Percentiles rank a stretch among this genome's conserved stretches.
Evolutionary conservation across 2,888 invertebrate genomes (phyloP).

Genomic region (Dendrolimus houi): DNA sequence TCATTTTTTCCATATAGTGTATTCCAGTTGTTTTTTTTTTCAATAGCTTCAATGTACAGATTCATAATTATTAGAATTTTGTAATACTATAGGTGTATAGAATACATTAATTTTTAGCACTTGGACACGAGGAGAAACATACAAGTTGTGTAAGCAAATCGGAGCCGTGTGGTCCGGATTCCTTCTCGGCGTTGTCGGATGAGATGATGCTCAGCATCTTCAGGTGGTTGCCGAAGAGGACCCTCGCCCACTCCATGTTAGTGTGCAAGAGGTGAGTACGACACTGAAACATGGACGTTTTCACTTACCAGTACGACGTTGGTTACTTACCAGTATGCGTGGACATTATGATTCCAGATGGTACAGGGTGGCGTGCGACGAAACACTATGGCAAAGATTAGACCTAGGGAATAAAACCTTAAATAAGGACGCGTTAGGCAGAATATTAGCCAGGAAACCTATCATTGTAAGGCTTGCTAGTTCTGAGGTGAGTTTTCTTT

Average conservation of each 20-base stretch:
- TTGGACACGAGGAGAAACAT: no score
- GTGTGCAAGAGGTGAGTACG: constrained; percentile 79
- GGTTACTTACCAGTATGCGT: no score
- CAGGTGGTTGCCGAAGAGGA: constrained; percentile 87
- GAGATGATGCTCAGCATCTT: constrained; percentile 91
- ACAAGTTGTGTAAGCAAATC: constrained; percentile 1
- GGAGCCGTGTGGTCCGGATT: constrained; percentile 46
- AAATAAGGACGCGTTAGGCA: constrained; percentile 81
- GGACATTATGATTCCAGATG: constrained; percentile 71
- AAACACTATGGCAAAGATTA: constrained; percentile 89
- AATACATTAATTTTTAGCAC: no score
- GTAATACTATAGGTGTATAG: no score
- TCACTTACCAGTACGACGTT: no score
- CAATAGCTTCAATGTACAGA: no score
- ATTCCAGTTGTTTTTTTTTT: no score
- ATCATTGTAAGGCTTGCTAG: constrained; percentile 86
- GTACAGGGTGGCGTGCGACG: constrained; percentile 87
- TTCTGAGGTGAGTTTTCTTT: constrained; percentile 78
- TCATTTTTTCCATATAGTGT: no score
- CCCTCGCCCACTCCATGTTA: constrained; percentile 81
- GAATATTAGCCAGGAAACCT: constrained; percentile 86
- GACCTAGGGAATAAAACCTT: constrained; percentile 86
- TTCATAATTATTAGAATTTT: no score
- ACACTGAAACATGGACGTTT: no score
- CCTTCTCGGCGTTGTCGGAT: constrained; percentile 86